Conservation (phyloP, 2,797 vertebrate genomes). For the Melanotaenia maccullochi region DNA sequence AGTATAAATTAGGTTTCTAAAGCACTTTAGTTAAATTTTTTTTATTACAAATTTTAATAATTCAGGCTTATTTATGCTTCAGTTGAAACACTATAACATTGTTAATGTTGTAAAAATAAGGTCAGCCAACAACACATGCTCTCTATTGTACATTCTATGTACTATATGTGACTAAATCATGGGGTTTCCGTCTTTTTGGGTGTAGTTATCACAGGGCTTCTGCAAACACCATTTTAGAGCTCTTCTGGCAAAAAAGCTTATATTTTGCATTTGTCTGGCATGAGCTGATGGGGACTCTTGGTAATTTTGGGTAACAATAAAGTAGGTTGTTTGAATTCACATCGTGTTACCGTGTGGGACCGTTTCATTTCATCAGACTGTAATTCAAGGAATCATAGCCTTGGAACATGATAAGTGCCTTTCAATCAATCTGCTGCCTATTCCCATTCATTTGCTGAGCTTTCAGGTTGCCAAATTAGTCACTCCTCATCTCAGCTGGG, state of each 20-base stretch:
- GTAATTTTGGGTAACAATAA: slow-evolving; percentile 37
- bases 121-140: not conserved
- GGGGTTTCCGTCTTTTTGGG: slow-evolving; percentile 1
- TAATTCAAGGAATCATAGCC: slow-evolving; percentile 55
- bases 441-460: slow-evolving; percentile 53
- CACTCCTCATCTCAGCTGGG: slow-evolving; percentile 57
- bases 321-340: slow-evolving; percentile 53
- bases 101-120: not conserved
- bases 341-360: slow-evolving; percentile 19
- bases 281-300: slow-evolving; percentile 26
- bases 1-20: slow-evolving; percentile 15
- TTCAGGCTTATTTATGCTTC: slow-evolving; percentile 21
- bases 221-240: not conserved
- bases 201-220: not conserved
- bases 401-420: slow-evolving; percentile 48
- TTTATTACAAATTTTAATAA: not conserved
- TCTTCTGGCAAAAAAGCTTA: not conserved
- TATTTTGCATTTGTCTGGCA: not conserved
- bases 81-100: not conserved
- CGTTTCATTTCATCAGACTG: slow-evolving; percentile 45
- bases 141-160: not conserved
- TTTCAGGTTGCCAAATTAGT: slow-evolving; percentile 61
- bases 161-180: not conserved
- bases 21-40: slow-evolving; percentile 20
- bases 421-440: slow-evolving; percentile 61